These are phyloP conservation scores for Stenichneumon culpator DNA, from an alignment of 2,888 invertebrate species.

Conservation along the genomic window DNA sequence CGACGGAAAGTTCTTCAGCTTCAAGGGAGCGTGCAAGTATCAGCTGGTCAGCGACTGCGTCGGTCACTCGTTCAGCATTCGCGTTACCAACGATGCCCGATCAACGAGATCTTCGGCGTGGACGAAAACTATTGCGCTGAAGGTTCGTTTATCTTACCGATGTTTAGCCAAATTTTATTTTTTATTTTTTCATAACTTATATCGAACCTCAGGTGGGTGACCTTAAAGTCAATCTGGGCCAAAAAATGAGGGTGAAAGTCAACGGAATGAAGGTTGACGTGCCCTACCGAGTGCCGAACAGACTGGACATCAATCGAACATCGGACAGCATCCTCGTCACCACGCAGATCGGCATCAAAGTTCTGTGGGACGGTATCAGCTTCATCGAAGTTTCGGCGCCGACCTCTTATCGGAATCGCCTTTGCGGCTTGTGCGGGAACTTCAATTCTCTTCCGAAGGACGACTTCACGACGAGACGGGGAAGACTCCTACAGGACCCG, in stretches of 20 bases:
- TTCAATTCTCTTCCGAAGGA: conserved; percentile 95
- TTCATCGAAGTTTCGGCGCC: conserved; percentile 95
- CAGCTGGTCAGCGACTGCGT: conserved; percentile 94
- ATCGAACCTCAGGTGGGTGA: conserved; percentile 86
- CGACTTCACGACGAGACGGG: conserved; percentile 92
- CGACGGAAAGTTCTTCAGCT: conserved; percentile 97
- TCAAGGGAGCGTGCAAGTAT: conserved; percentile 97
- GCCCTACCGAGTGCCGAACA: conserved; percentile 88
- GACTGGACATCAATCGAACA: conserved; percentile 88
- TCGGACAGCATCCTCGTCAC: conserved; percentile 89
- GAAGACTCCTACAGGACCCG: conserved; percentile 89
- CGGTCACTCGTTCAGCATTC: conserved; percentile 92
- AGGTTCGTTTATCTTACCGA: conserved; percentile 83
- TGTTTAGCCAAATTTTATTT: background rate
- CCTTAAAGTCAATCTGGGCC: conserved; percentile 93
- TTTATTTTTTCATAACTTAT: background rate
- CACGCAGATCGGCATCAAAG: conserved; percentile 92
- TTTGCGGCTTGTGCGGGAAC: conserved; percentile 98
- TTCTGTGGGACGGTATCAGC: conserved; percentile 97
- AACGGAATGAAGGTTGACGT: conserved; percentile 91
- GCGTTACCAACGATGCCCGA: conserved; percentile 95
- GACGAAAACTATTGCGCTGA: conserved; percentile 95
- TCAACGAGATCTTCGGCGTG: conserved; percentile 94
- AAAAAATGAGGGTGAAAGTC: conserved; percentile 94
- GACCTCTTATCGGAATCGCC: conserved; percentile 89